Evolutionary conservation across 1,140 invertebrate species (phyloP).

Genomic region (Bombus huntii): DNA sequence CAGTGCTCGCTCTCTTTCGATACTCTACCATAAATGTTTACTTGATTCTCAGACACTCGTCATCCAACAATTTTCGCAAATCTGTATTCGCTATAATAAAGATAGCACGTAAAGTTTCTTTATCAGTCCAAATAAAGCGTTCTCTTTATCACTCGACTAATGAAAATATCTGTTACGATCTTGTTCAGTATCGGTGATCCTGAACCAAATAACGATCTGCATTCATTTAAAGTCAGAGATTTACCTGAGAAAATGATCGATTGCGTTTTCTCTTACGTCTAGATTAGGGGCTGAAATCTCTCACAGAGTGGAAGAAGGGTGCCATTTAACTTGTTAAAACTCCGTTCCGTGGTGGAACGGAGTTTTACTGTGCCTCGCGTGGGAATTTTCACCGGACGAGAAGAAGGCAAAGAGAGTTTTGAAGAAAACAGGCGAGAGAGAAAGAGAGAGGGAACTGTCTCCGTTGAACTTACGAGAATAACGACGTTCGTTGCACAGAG

Average conservation of each 20-base stretch:
- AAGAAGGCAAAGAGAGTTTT: neutral
- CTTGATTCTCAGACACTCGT: neutral
- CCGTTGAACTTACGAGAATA: neutral
- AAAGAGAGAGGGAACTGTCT: neutral
- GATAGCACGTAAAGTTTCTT: slow-evolving; percentile 35
- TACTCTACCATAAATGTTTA: no score
- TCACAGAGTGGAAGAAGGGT: neutral
- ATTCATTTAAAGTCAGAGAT: neutral
- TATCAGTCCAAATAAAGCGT: slow-evolving; percentile 1
- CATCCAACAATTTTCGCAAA: neutral
- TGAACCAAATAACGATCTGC: slow-evolving; percentile 37
- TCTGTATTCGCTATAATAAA: slow-evolving; percentile 18
- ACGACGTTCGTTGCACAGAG: slow-evolving; percentile 25
- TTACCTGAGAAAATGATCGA: slow-evolving; percentile 6
- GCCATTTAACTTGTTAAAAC: slow-evolving; percentile 47
- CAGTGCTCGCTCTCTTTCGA: no score
- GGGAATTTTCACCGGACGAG: neutral
- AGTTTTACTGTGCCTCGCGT: slow-evolving; percentile 12
- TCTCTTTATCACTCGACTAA: no score
- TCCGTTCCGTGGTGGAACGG: neutral
- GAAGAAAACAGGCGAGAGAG: neutral
- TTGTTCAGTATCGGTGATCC: slow-evolving; percentile 13
- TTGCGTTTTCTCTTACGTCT: neutral
- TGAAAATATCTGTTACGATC: slow-evolving; percentile 44
- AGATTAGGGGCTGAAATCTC: slow-evolving; percentile 9